Evolutionary conservation across 2,888 invertebrate genomes (phyloP).

Genomic region (Alloscopus bannaensis): DNA sequence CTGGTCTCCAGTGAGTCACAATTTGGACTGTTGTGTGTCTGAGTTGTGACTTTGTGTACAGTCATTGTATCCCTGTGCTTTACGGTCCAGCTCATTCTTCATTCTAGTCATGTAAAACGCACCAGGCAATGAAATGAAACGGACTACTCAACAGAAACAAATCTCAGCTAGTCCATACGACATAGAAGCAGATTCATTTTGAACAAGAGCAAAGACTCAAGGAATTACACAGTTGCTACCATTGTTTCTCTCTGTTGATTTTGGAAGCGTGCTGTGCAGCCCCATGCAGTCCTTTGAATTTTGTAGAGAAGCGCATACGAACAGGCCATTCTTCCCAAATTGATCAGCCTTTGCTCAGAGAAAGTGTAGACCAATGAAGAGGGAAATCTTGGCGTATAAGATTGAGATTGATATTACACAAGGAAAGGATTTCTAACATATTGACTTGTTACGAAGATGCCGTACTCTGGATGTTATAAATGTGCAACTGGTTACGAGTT

Average conservation of each 20-base stretch:
- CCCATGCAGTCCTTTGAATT: background rate
- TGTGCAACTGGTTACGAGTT: too few relatives aligned
- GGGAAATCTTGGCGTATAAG: too few relatives aligned
- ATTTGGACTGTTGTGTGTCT: background rate
- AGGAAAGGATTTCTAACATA: too few relatives aligned
- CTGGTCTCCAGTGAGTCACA: conserved; percentile 3
- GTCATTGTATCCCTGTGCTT: background rate
- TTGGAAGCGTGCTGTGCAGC: background rate
- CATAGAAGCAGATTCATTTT: background rate
- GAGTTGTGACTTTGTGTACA: background rate
- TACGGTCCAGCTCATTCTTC: background rate
- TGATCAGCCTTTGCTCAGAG: too few relatives aligned
- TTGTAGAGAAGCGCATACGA: too few relatives aligned
- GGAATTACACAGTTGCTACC: too few relatives aligned
- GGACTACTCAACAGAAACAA: conserved; percentile 43
- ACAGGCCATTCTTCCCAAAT: too few relatives aligned
- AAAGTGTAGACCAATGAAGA: too few relatives aligned
- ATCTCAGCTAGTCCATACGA: conserved; percentile 18
- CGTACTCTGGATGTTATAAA: background rate
- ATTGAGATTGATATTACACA: too few relatives aligned
- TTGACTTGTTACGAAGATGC: background rate
- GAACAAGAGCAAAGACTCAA: background rate
- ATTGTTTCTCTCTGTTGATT: background rate
- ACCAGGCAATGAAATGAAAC: conserved; percentile 48
- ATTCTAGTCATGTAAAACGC: conserved; percentile 38